Conservation (phyloP, 2,888 invertebrate genomes). For the Galeruca laticollis region DNA sequence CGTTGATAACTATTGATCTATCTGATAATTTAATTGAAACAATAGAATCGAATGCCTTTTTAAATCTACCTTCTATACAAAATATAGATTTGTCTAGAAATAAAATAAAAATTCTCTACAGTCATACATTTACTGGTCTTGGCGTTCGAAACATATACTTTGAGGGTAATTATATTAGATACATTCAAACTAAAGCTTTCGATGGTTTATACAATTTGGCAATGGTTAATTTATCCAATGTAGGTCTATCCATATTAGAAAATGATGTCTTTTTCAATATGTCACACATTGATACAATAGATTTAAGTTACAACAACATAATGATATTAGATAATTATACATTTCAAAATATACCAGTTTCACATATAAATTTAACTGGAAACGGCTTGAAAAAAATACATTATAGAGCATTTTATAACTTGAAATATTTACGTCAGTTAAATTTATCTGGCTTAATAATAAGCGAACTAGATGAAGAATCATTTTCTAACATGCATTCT, state of each 20-base stretch:
- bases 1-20: neutral
- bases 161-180: conserved; percentile 11
- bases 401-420: conserved; percentile 24
- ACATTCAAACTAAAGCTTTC: conserved; percentile 12
- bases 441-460: conserved; percentile 24
- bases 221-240: conserved; percentile 17
- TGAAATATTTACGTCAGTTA: conserved; percentile 3
- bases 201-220: neutral
- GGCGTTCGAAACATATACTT: conserved; percentile 3
- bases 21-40: conserved; percentile 3
- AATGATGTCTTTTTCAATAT: conserved; percentile 18
- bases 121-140: neutral
- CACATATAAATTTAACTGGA: conserved; percentile 7
- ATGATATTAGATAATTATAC: conserved; percentile 13
- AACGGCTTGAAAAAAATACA: conserved; percentile 24
- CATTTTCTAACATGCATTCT: conserved; percentile 19
- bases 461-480: neutral
- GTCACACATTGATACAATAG: conserved; percentile 3
- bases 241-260: conserved; percentile 21
- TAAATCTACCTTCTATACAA: neutral
- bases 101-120: conserved; percentile 3
- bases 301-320: conserved; percentile 35
- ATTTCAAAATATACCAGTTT: conserved; percentile 20
- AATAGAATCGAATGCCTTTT: conserved; percentile 7
- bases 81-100: conserved; percentile 16